A percentile compares a stretch with the other conserved stretches of the same genome.
phyloP scores from a whole-genome alignment of 2,797 vertebrate species.

The Acanthurus leucopareius region DNA sequence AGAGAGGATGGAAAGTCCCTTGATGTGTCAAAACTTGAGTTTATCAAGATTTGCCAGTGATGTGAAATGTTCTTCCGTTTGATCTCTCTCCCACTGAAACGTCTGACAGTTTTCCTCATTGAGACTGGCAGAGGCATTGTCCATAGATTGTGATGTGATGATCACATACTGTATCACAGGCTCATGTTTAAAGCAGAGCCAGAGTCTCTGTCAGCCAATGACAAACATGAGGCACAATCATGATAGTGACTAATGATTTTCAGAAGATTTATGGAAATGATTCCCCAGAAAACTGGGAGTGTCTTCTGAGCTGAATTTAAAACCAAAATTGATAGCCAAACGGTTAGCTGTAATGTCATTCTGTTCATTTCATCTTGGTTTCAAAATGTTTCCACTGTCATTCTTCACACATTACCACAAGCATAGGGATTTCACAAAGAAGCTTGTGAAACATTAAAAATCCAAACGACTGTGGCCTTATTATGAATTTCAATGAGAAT shows the following conservation, averaged over 20 bases:
- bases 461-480: constrained; percentile 45
- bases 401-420: constrained; percentile 55
- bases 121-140: constrained; percentile 81
- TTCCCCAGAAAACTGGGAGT: constrained; percentile 55
- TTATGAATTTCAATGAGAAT: constrained; percentile 62
- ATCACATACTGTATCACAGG: constrained; percentile 68
- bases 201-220: constrained; percentile 78
- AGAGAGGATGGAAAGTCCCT: constrained; percentile 41
- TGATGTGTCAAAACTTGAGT: constrained; percentile 73
- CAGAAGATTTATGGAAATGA: constrained; percentile 70
- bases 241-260: constrained; percentile 81
- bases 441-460: constrained; percentile 63
- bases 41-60: constrained; percentile 70
- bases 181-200: constrained; percentile 70
- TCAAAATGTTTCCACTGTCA: constrained; percentile 55
- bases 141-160: constrained; percentile 74
- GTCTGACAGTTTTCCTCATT: constrained; percentile 80
- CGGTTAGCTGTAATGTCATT: constrained; percentile 48
- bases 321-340: constrained; percentile 68
- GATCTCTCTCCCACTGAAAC: constrained; percentile 71
- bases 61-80: constrained; percentile 75
- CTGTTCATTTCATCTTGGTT: constrained; percentile 44
- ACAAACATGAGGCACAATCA: constrained; percentile 75
- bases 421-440: constrained; percentile 56
- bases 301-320: constrained; percentile 69